A percentile compares a stretch with the other conserved stretches of the same genome.
These are phyloP conservation scores for Stigmatopora argus DNA, from an alignment of 2,113 vertebrate species.

Conservation along the genomic window DNA sequence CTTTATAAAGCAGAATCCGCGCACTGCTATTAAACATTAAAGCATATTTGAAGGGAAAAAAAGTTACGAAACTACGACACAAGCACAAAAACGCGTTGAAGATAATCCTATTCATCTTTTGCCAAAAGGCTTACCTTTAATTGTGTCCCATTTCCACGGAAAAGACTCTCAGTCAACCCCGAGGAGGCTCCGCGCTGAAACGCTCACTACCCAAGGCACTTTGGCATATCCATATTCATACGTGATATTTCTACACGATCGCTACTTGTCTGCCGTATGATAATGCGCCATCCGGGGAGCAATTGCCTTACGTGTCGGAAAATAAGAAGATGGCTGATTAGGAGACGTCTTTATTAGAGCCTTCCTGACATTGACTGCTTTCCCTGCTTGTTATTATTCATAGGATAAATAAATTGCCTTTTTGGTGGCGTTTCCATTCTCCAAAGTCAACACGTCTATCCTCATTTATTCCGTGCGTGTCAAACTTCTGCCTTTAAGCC, in stretches of 20 bases:
- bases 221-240: conserved; percentile 29
- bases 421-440: not conserved
- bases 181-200: not conserved
- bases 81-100: not conserved
- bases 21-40: too few relatives aligned
- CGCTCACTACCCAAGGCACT: not conserved
- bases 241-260: conserved; percentile 10
- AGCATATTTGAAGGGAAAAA: too few relatives aligned
- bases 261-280: conserved; percentile 17
- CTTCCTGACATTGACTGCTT: not conserved
- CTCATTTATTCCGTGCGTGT: conserved; percentile 6
- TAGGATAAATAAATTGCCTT: not conserved
- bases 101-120: not conserved
- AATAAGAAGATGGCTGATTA: conserved; percentile 46
- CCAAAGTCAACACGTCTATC: not conserved
- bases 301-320: conserved; percentile 12
- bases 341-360: conserved; percentile 3
- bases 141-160: not conserved
- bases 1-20: too few relatives aligned
- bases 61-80: not conserved
- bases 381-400: conserved; percentile 17
- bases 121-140: conserved; percentile 2
- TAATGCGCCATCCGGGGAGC: conserved; percentile 30
- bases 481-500: not conserved
- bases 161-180: not conserved